Base-by-base conservation (phyloP, 2,888 invertebrate genomes). In the Xestia sexstrigata region DNA sequence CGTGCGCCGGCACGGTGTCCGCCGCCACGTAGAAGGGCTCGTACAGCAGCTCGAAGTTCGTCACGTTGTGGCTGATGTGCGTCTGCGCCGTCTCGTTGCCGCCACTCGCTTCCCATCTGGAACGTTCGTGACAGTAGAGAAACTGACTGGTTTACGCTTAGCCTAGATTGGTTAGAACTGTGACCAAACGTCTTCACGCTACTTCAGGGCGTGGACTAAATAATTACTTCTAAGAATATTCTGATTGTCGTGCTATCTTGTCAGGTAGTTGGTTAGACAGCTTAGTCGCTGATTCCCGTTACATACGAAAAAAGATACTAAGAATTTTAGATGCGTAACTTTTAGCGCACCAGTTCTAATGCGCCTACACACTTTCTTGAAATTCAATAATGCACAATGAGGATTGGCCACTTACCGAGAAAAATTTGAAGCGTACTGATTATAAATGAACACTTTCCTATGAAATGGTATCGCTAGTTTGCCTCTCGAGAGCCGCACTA, bases 391-490 rank as follows among this genome's bases (percentile, higher is more conserved):
- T 17, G 20, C 8, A n/a, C 11, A 1, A 35, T 63, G 17, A 35
- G 7, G 13, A 62, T 58, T 52, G 3, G 52, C 35, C 69, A 93
- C 97, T 97, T 91, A 98, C 98, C 98, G 98, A 58, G 98, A 97
- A 93, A 99, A 99, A 95, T 99, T 99, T 0, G 99, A 99, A 11
- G 99, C 99, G 91, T 97, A 99, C 93, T 99, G 99, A 93, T 99
- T 99, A 93, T 98, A 98, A 89, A 99, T 98, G 93, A 99, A 99
- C 81, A 99, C 98, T 95, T 98, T 98, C 90, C 98, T 98, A 93
- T 99, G 99, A 92, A 99, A 99, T 0, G 99, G 99, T 93, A 99
- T 97, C 0, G 99, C 99, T 70, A 98, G 95, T 72, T 98, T 98
- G 90, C 98, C 98, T 89, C 97, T 97, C 1, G 98, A 98, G 81